Conservation (phyloP, 2,888 invertebrate species). For the Gastracanthus pulcherrimus region DNA sequence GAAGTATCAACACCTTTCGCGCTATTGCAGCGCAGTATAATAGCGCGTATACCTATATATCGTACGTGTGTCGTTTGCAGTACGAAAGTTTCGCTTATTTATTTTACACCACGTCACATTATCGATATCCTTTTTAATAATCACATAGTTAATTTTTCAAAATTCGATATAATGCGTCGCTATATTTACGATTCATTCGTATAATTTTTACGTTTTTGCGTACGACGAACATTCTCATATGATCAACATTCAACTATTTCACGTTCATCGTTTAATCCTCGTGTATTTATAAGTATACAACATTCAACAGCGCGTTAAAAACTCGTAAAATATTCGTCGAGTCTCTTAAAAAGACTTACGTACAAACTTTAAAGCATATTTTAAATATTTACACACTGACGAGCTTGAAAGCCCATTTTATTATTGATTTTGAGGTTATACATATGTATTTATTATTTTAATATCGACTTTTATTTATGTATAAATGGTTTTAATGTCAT, state of each 20-base stretch:
- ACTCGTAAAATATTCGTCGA: slow-evolving; percentile 35
- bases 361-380: slow-evolving; percentile 42
- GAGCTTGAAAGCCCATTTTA: not conserved
- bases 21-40: not conserved
- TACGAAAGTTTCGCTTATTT: not conserved
- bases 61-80: not conserved
- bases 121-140: too few species aligned
- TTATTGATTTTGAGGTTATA: slow-evolving; percentile 1
- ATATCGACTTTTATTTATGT: slow-evolving; percentile 21
- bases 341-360: slow-evolving; percentile 21
- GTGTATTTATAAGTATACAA: slow-evolving; percentile 18
- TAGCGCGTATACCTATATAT: not conserved
- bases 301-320: slow-evolving; percentile 47
- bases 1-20: not conserved
- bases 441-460: slow-evolving; percentile 19
- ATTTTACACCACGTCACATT: too few species aligned
- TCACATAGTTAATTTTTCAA: not conserved
- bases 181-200: not conserved
- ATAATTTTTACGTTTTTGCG: not conserved
- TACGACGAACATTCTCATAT: slow-evolving; percentile 16
- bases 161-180: not conserved
- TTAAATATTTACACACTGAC: slow-evolving; percentile 41
- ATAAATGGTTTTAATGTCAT: slow-evolving; percentile 29
- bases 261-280: not conserved
- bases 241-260: slow-evolving; percentile 28